phyloP scores from a whole-genome alignment of 2,888 invertebrate species.

The Protodeltote pygarga region DNA sequence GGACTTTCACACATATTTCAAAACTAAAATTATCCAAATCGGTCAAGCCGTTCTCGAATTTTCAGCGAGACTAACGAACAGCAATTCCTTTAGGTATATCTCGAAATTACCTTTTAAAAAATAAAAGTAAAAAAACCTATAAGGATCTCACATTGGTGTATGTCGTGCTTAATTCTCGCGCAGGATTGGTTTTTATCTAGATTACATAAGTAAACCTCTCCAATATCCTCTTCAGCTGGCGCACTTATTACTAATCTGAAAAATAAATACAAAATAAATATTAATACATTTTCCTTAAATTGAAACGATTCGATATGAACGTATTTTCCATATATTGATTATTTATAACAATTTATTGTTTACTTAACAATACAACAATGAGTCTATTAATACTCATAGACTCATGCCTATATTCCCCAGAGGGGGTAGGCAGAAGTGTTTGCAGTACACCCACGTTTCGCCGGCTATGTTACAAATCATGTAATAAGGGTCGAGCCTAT shows the following conservation, averaged over 20 bases:
- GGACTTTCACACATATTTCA: no score
- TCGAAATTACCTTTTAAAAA: constrained; percentile 26
- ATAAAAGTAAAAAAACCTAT: neutral
- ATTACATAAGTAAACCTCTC: constrained; percentile 59
- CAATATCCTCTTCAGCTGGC: constrained; percentile 56
- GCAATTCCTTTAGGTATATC: neutral
- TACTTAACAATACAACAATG: neutral
- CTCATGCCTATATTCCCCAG: no score
- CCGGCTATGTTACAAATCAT: no score
- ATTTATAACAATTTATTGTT: neutral
- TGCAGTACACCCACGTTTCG: no score
- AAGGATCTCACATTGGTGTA: neutral
- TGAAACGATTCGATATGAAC: neutral
- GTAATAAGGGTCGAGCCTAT: no score
- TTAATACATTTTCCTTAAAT: constrained; percentile 2
- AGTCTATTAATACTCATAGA: no score
- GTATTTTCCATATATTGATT: neutral
- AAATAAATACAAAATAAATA: neutral
- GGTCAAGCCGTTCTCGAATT: no score
- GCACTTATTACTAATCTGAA: constrained; percentile 66
- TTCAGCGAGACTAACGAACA: neutral
- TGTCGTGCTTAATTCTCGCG: no score
- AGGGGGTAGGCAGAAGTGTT: no score
- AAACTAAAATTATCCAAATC: no score
- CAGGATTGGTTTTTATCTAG: constrained; percentile 11